These are phyloP conservation scores for Volucella inanis DNA, from an alignment of 2,888 invertebrate genomes.

Conservation along the genomic window DNA sequence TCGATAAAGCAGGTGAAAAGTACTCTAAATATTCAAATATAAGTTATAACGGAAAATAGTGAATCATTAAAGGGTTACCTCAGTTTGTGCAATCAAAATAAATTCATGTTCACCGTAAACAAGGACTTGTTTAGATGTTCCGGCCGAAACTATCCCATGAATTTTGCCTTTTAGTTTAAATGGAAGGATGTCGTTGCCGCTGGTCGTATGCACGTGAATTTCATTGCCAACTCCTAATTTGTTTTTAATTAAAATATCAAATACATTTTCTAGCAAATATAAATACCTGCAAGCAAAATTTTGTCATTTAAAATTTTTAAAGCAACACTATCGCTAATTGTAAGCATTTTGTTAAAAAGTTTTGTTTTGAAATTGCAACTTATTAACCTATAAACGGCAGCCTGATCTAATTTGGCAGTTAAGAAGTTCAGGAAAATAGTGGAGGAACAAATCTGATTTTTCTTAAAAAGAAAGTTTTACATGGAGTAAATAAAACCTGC, in stretches of 20 bases:
- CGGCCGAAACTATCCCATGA: slow-evolving; percentile 83
- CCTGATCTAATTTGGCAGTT: no score
- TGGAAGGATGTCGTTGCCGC: slow-evolving; percentile 5
- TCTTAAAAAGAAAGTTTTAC: no score
- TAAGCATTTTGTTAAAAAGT: slow-evolving; percentile 32
- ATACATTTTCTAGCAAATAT: no score
- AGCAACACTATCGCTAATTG: slow-evolving; percentile 65
- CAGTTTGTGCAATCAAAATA: slow-evolving; percentile 77
- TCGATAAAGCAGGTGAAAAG: slow-evolving; percentile 76
- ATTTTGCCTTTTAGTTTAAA: slow-evolving; percentile 84
- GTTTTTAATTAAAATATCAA: neutral
- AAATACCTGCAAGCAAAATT: slow-evolving; percentile 78
- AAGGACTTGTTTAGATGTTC: slow-evolving; percentile 80
- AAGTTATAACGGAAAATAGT: neutral
- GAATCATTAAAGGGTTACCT: slow-evolving; percentile 1
- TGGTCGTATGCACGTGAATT: slow-evolving; percentile 49
- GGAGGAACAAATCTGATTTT: no score
- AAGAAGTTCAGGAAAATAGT: no score
- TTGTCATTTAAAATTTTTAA: slow-evolving; percentile 64
- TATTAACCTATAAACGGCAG: slow-evolving; percentile 13
- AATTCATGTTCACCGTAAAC: slow-evolving; percentile 86
- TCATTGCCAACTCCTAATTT: slow-evolving; percentile 76
- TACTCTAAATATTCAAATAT: neutral
- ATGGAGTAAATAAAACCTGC: no score
- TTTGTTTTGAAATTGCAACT: slow-evolving; percentile 25